Conservation (phyloP, 2,113 vertebrate species). For the Candoia aspera region DNA sequence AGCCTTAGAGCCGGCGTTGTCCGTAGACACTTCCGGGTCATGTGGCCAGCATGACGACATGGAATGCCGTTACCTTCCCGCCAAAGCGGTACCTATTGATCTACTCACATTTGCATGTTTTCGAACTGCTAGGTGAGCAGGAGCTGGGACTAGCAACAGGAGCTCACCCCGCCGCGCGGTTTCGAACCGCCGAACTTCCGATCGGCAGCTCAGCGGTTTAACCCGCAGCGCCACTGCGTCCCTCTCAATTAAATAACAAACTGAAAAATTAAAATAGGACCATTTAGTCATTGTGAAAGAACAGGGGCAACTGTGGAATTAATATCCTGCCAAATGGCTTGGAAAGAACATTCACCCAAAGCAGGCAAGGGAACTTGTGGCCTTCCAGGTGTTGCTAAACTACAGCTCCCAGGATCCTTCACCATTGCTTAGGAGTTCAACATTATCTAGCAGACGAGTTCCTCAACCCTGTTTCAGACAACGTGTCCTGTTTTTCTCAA, state of each 20-base stretch:
- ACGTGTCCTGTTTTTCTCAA: not conserved
- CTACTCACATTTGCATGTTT: too few relatives aligned
- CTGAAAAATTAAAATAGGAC: not conserved
- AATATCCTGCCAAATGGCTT: not conserved
- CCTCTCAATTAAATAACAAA: not conserved
- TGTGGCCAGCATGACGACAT: too few relatives aligned
- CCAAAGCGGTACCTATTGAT: too few relatives aligned
- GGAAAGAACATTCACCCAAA: not conserved
- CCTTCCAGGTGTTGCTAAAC: not conserved
- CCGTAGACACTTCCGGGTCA: too few relatives aligned
- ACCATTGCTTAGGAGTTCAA: not conserved
- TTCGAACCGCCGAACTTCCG: too few relatives aligned
- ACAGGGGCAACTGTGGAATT: not conserved
- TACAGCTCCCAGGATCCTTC: not conserved
- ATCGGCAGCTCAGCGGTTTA: too few relatives aligned
- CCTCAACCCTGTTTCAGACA: not conserved
- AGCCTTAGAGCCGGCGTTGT: too few relatives aligned
- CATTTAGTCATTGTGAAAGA: not conserved
- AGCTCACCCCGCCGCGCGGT: too few relatives aligned
- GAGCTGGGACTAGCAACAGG: too few relatives aligned
- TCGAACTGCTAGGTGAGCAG: too few relatives aligned
- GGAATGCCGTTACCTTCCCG: too few relatives aligned
- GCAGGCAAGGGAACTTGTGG: not conserved
- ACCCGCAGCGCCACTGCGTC: too few relatives aligned
- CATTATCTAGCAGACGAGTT: not conserved